Evolutionary conservation across 2,888 invertebrate species (phyloP).

Genomic region (Spodoptera exigua): DNA sequence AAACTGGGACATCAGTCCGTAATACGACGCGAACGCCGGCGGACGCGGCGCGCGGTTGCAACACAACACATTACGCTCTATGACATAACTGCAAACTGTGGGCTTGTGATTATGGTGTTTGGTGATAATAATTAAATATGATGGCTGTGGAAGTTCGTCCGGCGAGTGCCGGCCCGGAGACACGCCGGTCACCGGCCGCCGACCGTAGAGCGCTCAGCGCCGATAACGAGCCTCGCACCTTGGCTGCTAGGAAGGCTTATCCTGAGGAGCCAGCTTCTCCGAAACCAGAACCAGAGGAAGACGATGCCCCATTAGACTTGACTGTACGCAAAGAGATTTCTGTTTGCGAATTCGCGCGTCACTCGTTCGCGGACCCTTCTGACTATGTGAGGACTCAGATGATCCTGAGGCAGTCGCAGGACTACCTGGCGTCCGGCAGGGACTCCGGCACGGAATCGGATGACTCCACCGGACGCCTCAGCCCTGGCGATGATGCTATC

Average conservation of each 20-base stretch:
- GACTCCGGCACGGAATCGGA: constrained; percentile 95
- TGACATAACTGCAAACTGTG: constrained; percentile 85
- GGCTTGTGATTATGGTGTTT: constrained; percentile 83
- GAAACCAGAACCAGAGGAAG: constrained; percentile 69
- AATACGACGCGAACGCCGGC: constrained; percentile 85
- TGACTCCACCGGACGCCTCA: constrained; percentile 92
- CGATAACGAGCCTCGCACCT: constrained; percentile 82
- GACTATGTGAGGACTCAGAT: constrained; percentile 86
- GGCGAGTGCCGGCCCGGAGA: constrained; percentile 78
- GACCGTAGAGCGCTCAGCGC: constrained; percentile 79
- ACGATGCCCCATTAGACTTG: constrained; percentile 94
- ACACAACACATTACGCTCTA: constrained; percentile 79
- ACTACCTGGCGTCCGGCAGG: constrained; percentile 86
- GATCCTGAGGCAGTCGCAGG: constrained; percentile 85
- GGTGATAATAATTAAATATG: constrained; percentile 83
- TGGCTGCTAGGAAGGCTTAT: constrained; percentile 87
- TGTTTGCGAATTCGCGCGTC: constrained; percentile 86
- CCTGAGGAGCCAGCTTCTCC: constrained; percentile 73
- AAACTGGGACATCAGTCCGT: constrained; percentile 92
- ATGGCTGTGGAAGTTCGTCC: constrained; percentile 87
- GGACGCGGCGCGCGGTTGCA: constrained; percentile 79
- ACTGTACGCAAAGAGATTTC: constrained; percentile 90
- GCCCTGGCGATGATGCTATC: constrained; percentile 89
- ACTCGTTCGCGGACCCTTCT: constrained; percentile 85
- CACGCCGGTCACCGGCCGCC: constrained; percentile 72